Evolutionary conservation across 2,113 vertebrate genomes (phyloP), one percentile per base, ranked within the genome.

Genomic region (Gobio gobio): DNA sequence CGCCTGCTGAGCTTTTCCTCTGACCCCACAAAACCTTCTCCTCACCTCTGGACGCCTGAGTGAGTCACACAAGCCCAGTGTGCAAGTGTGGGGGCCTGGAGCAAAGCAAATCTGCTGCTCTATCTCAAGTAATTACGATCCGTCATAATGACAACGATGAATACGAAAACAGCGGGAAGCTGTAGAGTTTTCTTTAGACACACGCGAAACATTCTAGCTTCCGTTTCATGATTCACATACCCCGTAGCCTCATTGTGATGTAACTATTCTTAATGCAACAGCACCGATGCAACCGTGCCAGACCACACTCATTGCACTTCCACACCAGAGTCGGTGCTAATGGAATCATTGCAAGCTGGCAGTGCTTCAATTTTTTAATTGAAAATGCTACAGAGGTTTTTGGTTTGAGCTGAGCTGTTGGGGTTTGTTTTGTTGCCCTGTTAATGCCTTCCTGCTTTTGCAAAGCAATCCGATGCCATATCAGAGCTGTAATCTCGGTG

Each of bases 171-270:
- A 26, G 68, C 68, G 64, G 59, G 70, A 63, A 56, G 72, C 20
- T 14, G 3, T 64, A 5, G 84, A 74, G 77, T 33, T 85, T 85
- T 85, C 76, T 85, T 54, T 82, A 75, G 70, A 79, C 24, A 47
- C 64, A 61, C 43, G 64, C 64, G 14, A 70, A 10, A 58, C 33
- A 40, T 29, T 47, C 73, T 26, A 61, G 61, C 26, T 59, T 73
- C 84, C n/a, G 22, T 40, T 45, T 49, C 63, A 74, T 86, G 85
- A 86, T 74, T 81, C 85, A 86, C 58, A 20, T 54, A 64, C 49
- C 64, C 64, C 6, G 13, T 3, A 75, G 66, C 78, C 45, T 59
- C 36, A 85, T 47, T 56, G 14, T 63, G 66, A 66, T 86, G 72
- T 40, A 18, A 40, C 43, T 36, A 61, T 33, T 33, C 14, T 86